Conservation (phyloP, 2,113 vertebrate genomes). For the Muntiacus reevesi region DNA sequence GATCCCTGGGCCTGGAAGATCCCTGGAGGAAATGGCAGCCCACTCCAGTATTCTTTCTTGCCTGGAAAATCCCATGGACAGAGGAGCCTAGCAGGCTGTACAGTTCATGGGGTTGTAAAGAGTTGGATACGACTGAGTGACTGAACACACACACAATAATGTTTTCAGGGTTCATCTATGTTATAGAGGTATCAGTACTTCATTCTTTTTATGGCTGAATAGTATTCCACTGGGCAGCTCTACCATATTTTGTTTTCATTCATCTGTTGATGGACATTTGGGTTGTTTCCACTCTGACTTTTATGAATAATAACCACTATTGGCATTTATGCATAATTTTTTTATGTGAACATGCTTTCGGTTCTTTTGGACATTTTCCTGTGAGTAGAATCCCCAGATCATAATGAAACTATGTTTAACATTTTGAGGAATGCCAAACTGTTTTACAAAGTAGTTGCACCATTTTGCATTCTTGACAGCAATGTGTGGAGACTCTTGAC, state of each 20-base stretch:
- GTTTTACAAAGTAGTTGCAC: neutral
- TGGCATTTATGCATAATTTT: neutral
- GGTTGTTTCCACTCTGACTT: neutral
- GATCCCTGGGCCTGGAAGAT: neutral
- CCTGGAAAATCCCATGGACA: neutral
- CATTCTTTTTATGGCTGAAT: neutral
- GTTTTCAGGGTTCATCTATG: neutral
- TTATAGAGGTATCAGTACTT: neutral
- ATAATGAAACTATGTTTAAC: neutral
- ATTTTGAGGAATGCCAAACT: neutral
- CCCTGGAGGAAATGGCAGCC: neutral
- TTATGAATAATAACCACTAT: neutral
- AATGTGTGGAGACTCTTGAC: neutral
- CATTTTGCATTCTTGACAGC: neutral
- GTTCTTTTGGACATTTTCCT: neutral
- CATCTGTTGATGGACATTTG: neutral
- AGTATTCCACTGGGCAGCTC: neutral
- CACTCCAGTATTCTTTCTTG: neutral
- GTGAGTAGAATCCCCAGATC: neutral
- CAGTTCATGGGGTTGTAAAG: neutral
- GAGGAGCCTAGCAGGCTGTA: neutral
- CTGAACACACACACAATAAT: neutral
- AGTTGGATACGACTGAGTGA: neutral
- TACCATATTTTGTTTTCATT: neutral
- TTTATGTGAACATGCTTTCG: neutral